These are phyloP conservation scores for Sylvilagus floridanus DNA, from an alignment of 2,797 vertebrate species.

Conservation along the genomic window DNA sequence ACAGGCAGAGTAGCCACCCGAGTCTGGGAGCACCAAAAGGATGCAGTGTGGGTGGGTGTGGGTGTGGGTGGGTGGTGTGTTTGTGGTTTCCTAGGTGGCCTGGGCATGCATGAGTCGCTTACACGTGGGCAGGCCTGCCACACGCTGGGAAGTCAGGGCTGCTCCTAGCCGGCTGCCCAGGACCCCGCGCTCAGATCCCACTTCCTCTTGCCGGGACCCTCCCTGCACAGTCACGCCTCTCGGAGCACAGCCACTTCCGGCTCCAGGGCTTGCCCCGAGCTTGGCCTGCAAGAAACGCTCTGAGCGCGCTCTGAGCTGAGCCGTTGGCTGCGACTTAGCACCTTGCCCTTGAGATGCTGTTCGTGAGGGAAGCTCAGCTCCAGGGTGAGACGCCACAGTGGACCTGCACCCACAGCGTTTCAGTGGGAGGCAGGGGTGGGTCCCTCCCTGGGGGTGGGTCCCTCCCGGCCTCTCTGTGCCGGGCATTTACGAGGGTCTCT, in stretches of 20 bases:
- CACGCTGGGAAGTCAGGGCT: neutral
- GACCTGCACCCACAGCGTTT: neutral
- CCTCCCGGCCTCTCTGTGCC: neutral
- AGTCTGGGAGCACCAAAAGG: neutral
- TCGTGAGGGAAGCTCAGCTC: neutral
- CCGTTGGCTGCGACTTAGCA: neutral
- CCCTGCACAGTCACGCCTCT: neutral
- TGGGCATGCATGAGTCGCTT: neutral
- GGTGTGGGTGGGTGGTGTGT: neutral
- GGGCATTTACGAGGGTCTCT: neutral
- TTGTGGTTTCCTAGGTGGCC: too few relatives aligned
- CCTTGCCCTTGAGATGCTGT: neutral
- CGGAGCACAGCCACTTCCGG: neutral
- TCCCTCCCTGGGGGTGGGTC: neutral
- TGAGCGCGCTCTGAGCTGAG: neutral
- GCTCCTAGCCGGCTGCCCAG: neutral
- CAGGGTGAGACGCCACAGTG: neutral
- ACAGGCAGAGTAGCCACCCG: neutral
- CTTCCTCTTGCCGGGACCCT: neutral
- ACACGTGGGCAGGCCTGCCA: neutral
- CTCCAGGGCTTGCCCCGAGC: neutral
- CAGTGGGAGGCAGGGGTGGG: neutral
- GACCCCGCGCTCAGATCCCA: neutral
- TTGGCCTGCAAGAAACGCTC: conserved; percentile 3
- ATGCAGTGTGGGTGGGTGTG: neutral